A percentile compares a stretch with the other conserved stretches of the same genome.
phyloP scores from a whole-genome alignment of 1,140 invertebrate genomes.

The Eufriesea mexicana region DNA sequence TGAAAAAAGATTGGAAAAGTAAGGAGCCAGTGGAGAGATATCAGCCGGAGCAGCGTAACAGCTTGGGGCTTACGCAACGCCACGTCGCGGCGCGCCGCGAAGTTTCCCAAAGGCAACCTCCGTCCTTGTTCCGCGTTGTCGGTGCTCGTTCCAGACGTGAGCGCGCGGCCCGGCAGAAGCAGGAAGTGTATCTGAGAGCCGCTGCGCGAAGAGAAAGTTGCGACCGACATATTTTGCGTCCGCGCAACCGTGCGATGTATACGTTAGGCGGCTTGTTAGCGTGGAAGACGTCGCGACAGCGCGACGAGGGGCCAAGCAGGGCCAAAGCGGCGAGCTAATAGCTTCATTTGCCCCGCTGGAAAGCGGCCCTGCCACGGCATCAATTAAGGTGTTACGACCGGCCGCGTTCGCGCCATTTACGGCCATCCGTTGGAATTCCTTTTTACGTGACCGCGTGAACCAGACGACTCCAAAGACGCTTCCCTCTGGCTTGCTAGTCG shows the following conservation, averaged over 20 bases:
- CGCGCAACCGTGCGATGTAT: constrained; percentile 64
- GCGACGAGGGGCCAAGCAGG: constrained; percentile 14
- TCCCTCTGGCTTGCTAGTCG: background rate
- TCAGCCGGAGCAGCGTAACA: background rate
- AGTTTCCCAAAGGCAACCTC: constrained; percentile 11
- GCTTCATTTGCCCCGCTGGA: constrained; percentile 58
- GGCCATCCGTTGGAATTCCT: constrained; percentile 37
- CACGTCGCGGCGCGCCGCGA: background rate
- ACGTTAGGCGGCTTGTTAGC: constrained; percentile 34
- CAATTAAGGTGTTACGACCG: constrained; percentile 63
- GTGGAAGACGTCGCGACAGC: constrained; percentile 48
- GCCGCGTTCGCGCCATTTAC: constrained; percentile 22
- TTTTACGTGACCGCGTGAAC: constrained; percentile 1
- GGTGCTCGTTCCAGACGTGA: background rate
- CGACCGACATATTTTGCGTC: constrained; percentile 81
- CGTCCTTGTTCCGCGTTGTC: constrained; percentile 11
- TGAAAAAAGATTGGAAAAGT: background rate
- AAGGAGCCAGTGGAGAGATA: background rate
- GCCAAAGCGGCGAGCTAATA: constrained; percentile 32
- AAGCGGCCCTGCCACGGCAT: constrained; percentile 35
- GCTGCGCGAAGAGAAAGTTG: constrained; percentile 79
- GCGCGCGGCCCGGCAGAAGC: constrained; percentile 57
- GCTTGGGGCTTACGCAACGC: constrained; percentile 7
- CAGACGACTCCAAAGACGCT: background rate
- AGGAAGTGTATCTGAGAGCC: constrained; percentile 80